Evolutionary conservation across 2,113 vertebrate genomes (phyloP).

Genomic region (Geothlypis trichas): DNA sequence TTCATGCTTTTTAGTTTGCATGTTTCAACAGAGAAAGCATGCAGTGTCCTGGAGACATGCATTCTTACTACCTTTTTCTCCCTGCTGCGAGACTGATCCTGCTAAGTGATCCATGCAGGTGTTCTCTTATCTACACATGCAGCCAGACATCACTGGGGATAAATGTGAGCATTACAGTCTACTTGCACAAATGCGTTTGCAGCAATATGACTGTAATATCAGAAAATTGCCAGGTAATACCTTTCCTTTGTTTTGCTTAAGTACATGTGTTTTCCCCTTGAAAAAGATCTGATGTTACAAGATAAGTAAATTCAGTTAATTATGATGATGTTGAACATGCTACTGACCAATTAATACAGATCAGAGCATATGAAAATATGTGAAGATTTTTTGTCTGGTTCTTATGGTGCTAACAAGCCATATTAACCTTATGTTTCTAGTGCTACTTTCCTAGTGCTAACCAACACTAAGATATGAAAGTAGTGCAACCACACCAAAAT

Average conservation of each 20-base stretch:
- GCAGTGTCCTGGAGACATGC: conserved; percentile 61
- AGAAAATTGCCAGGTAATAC: neutral
- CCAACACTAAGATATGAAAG: neutral
- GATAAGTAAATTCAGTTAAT: neutral
- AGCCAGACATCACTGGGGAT: neutral
- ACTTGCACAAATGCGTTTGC: neutral
- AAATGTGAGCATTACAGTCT: neutral
- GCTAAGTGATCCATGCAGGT: conserved; percentile 53
- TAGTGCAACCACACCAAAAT: neutral
- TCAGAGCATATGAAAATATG: neutral
- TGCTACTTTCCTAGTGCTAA: neutral
- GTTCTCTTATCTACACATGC: conserved; percentile 33
- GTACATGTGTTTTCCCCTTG: neutral
- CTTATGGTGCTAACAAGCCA: neutral
- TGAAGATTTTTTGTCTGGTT: neutral
- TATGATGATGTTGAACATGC: neutral
- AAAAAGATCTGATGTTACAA: neutral
- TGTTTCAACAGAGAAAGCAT: conserved; percentile 56
- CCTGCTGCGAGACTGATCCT: conserved; percentile 40
- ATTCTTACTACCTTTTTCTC: conserved; percentile 48
- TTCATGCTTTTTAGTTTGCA: conserved; percentile 16
- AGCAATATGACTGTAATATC: neutral
- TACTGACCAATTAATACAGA: neutral
- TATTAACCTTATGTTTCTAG: neutral
- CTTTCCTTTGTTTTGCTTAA: neutral